Percentiles rank a stretch among this genome's conserved stretches.
These are phyloP conservation scores for Poeciliopsis infans DNA, from an alignment of 2,797 vertebrate genomes.

Conservation along the genomic window DNA sequence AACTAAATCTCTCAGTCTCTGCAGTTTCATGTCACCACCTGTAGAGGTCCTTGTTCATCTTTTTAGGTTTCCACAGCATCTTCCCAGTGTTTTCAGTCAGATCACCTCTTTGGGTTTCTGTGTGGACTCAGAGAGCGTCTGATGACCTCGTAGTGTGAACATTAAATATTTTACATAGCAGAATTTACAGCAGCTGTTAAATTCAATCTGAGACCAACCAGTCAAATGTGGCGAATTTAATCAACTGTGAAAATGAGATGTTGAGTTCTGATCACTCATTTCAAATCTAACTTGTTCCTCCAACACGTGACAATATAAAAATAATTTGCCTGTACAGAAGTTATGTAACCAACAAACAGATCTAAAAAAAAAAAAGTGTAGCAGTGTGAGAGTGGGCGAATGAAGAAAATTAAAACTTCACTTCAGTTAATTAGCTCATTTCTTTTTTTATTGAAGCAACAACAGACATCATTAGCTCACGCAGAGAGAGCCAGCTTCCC, in stretches of 20 bases:
- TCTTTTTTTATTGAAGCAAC: constrained; percentile 8
- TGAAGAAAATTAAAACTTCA: constrained; percentile 25
- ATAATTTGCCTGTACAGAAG: neutral
- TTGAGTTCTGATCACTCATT: neutral
- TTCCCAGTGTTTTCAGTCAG: neutral
- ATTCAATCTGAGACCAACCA: neutral
- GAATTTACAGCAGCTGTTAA: constrained; percentile 6
- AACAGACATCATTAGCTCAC: neutral
- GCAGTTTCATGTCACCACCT: neutral
- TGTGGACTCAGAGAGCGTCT: neutral
- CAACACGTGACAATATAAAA: neutral
- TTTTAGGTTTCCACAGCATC: neutral
- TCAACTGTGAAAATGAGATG: neutral
- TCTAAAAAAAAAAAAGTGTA: neutral
- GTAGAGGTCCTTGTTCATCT: neutral
- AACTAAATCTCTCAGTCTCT: neutral
- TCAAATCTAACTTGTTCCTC: neutral
- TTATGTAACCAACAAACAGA: constrained; percentile 30
- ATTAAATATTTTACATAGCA: neutral
- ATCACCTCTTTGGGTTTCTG: neutral
- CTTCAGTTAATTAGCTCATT: constrained; percentile 21
- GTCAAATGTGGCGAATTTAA: too few relatives aligned
- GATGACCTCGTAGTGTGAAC: neutral
- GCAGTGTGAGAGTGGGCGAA: constrained; percentile 35
- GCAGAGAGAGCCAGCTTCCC: neutral